These are phyloP conservation scores for Bradypodion pumilum DNA, from an alignment of 2,797 vertebrate species.

Conservation along the genomic window DNA sequence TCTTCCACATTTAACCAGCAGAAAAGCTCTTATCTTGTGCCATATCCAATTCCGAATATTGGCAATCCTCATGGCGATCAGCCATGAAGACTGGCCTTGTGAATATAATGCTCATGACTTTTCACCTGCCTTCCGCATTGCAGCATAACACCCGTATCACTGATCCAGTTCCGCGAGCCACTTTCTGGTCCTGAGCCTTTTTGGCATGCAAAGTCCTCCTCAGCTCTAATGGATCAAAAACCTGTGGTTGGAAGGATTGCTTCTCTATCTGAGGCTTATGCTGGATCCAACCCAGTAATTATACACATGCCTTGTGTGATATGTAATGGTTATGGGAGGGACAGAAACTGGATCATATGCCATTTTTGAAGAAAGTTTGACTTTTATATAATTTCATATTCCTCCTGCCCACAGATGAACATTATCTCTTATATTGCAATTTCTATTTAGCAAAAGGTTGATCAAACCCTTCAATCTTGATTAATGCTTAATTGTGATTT, in stretches of 20 bases:
- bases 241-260: not conserved
- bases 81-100: too few relatives aligned
- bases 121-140: too few relatives aligned
- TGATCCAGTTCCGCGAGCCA: too few relatives aligned
- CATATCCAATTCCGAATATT: too few relatives aligned
- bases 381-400: not conserved
- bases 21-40: not conserved
- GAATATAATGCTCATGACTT: too few relatives aligned
- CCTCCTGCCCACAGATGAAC: not conserved
- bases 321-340: not conserved
- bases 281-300: not conserved
- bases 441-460: not conserved
- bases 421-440: not conserved
- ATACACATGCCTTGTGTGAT: not conserved
- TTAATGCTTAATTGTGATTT: too few relatives aligned
- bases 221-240: not conserved
- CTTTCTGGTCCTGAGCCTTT: too few relatives aligned
- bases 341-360: not conserved
- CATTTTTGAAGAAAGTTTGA: not conserved
- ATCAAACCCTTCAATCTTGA: not conserved
- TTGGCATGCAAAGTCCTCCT: too few relatives aligned
- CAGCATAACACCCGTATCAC: too few relatives aligned
- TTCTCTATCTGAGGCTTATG: not conserved
- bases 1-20: not conserved
- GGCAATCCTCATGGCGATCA: too few relatives aligned